Base-by-base conservation (phyloP, 2,797 vertebrate genomes). In the Dermochelys coriacea region DNA sequence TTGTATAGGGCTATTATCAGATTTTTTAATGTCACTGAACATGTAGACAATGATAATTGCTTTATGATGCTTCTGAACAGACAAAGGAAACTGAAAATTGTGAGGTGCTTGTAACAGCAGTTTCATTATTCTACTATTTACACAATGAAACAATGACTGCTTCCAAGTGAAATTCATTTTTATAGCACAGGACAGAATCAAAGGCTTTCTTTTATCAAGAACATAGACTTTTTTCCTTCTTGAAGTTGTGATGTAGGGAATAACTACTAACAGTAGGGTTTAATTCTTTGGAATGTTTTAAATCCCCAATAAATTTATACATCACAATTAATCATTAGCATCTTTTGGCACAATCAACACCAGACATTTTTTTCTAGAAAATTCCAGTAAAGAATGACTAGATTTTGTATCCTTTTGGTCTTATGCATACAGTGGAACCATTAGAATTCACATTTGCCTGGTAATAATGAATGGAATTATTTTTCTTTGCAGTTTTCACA, bases 41-140 rank as follows among this genome's bases (percentile, higher is more conserved):
- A 82, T 75, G 52, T 90, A 11, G 84, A 78, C 86, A 94, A 21
- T 45, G 1, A 29, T 59, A 93, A 49, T 54, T 8, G 23, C 4
- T 97, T 86, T 80, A 74, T 81, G 80, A 45, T 87, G 16, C 23
- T 94, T 88, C 47, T 79, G 93, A 75, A 77, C 21, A 93, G 75
- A 91, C 27, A 94, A 88, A 93, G 90, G 89, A 94, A 85, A 25
- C 59, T 93, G 89, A 91, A 79, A 89, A 97, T 37, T 94, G 16
- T 71, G 49, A 95, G 29, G 57, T 14, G 64, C 64, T 45, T 71
- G 19, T 79, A 96, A 92, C 90, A 95, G 15, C 3, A 94, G 84
- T 90, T 93, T 94, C 55, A 88, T 88, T 77, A 88, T 95, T 95
- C 83, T 94, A 61, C 91, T 83, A 21, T 49, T 84, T 88, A 86